A percentile compares a stretch with the other conserved stretches of the same genome.
These are phyloP conservation scores for Probaryconus sp. DNA, from an alignment of 1,140 invertebrate species.

Conservation along the genomic window DNA sequence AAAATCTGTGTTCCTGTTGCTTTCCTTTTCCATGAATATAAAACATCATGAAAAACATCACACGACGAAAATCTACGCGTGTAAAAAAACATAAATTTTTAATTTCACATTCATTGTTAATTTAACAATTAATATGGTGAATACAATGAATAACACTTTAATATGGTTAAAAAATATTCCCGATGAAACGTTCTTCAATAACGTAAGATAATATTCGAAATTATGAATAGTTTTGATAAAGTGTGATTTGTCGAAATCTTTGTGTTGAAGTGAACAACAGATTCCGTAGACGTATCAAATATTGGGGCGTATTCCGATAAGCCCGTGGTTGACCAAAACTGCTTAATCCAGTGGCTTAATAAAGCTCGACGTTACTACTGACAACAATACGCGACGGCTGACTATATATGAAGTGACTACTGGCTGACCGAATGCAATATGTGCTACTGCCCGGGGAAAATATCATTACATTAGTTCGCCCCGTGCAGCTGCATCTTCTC, in stretches of 20 bases:
- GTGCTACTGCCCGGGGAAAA: conserved; percentile 48
- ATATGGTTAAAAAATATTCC: no score
- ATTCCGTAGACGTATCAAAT: conserved; percentile 12
- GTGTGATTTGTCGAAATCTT: background rate
- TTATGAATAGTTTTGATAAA: background rate
- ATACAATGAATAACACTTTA: no score
- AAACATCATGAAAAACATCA: no score
- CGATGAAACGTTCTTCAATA: no score
- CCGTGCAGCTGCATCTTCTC: conserved; percentile 11
- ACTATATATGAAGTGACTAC: conserved; percentile 49
- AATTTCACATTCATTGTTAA: no score
- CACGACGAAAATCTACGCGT: no score
- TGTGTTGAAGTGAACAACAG: no score
- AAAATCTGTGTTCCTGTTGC: no score
- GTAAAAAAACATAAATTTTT: no score
- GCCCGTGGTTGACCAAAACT: conserved; percentile 31
- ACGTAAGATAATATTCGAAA: no score
- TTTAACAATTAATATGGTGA: no score
- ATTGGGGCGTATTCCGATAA: conserved; percentile 4
- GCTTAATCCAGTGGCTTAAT: conserved; percentile 49
- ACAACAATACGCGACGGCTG: conserved; percentile 44
- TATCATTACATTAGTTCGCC: conserved; percentile 32
- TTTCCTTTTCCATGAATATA: no score
- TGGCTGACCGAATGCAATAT: conserved; percentile 44
- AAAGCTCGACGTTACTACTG: conserved; percentile 46